phyloP scores from a whole-genome alignment of 2,888 invertebrate genomes.

The Mactromeris polynyma region DNA sequence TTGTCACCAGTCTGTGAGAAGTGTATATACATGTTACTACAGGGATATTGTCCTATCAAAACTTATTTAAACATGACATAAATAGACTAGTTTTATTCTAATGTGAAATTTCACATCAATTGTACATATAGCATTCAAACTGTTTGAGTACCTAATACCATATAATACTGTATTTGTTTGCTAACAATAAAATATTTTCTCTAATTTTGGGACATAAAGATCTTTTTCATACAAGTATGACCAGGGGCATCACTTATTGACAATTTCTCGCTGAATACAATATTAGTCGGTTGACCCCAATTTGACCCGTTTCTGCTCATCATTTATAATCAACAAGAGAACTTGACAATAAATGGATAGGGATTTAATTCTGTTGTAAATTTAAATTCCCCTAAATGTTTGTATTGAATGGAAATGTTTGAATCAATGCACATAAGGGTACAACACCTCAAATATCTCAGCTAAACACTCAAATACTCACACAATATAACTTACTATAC shows the following conservation, averaged over 20 bases:
- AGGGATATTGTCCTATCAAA: not conserved
- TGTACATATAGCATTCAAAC: not conserved
- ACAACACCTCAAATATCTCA: too few species aligned
- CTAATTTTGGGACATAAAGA: not conserved
- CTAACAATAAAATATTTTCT: not conserved
- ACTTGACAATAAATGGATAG: not conserved
- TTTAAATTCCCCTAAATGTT: not conserved
- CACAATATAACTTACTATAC: too few species aligned
- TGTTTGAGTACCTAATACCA: constrained; percentile 2
- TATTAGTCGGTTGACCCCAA: not conserved
- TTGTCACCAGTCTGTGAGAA: not conserved
- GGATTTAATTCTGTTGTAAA: not conserved
- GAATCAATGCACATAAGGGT: too few species aligned
- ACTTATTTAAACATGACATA: not conserved
- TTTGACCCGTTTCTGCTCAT: not conserved
- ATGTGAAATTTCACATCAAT: not conserved
- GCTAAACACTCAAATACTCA: too few species aligned
- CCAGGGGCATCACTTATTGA: not conserved
- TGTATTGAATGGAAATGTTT: too few species aligned
- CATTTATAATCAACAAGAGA: constrained; percentile 13
- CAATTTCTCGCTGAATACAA: not conserved
- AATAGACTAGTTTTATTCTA: not conserved
- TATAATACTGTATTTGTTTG: not conserved
- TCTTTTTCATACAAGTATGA: not conserved
- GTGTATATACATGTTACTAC: not conserved